phyloP scores from a whole-genome alignment of 2,797 vertebrate genomes.

The Botia almorhae region DNA sequence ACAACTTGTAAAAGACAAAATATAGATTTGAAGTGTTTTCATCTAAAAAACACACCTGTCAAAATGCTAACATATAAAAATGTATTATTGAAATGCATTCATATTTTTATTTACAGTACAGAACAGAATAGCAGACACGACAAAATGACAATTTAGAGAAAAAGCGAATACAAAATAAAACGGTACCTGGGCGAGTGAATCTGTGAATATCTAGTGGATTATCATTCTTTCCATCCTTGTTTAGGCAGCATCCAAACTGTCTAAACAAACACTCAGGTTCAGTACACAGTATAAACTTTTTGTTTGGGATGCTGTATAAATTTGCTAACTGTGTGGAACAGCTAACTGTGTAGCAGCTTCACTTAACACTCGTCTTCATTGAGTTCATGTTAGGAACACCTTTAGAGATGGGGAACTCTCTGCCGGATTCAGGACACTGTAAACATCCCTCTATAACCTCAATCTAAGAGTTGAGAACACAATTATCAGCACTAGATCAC shows the following conservation, averaged over 20 bases:
- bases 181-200: background rate
- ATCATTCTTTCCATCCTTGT: background rate
- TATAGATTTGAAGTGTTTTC: no score
- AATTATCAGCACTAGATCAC: background rate
- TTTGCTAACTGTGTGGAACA: background rate
- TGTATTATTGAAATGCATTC: slow-evolving; percentile 40
- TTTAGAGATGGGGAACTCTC: slow-evolving; percentile 88
- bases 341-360: background rate
- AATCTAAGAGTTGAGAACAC: slow-evolving; percentile 73
- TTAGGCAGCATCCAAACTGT: background rate
- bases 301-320: background rate
- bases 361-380: slow-evolving; percentile 85
- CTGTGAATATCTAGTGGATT: background rate
- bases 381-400: slow-evolving; percentile 93
- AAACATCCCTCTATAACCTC: slow-evolving; percentile 90
- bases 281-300: background rate
- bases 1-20: no score
- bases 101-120: slow-evolving; percentile 44
- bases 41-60: no score
- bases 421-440: slow-evolving; percentile 89
- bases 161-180: background rate
- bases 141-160: background rate
- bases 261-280: background rate
- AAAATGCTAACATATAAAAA: background rate
- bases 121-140: slow-evolving; percentile 34